Conservation (phyloP, 2,888 invertebrate genomes). For the Philereme vetulata region DNA sequence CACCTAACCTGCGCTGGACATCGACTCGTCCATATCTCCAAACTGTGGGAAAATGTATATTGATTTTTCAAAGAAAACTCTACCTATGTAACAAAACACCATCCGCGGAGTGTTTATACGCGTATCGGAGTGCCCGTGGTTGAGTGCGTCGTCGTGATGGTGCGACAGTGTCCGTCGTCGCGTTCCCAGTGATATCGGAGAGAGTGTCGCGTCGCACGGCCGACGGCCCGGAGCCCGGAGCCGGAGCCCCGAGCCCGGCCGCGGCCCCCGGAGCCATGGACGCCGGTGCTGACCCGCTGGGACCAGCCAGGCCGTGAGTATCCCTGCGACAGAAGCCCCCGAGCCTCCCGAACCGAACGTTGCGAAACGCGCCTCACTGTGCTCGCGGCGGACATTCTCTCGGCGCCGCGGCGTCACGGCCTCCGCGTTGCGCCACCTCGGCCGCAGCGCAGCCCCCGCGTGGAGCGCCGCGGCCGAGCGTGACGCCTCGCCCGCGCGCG, state of each 20-base stretch:
- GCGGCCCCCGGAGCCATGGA: constrained; percentile 66
- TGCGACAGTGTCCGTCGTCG: constrained; percentile 79
- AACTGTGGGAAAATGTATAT: constrained; percentile 84
- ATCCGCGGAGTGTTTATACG: constrained; percentile 83
- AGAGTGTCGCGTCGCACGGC: constrained; percentile 81
- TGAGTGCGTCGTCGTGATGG: constrained; percentile 81
- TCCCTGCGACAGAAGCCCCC: constrained; percentile 68
- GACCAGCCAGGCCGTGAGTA: constrained; percentile 83
- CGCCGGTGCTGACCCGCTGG: constrained; percentile 80
- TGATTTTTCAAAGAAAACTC: constrained; percentile 85
- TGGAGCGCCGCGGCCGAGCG: constrained; percentile 76
- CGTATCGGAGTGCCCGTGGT: constrained; percentile 74
- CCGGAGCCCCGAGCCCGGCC: constrained; percentile 80
- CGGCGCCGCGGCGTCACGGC: constrained; percentile 80
- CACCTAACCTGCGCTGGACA: constrained; percentile 85
- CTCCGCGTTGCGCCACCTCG: constrained; percentile 79
- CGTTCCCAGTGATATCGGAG: constrained; percentile 80
- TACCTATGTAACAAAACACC: constrained; percentile 84
- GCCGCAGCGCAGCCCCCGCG: constrained; percentile 63
- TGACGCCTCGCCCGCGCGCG: constrained; percentile 68
- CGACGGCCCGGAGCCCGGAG: constrained; percentile 78
- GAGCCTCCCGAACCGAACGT: constrained; percentile 69
- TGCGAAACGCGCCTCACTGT: constrained; percentile 69
- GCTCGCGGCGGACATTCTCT: constrained; percentile 76
- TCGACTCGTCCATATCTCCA: constrained; percentile 82